Conservation (phyloP, 2,888 invertebrate genomes). For the Podabrus alpinus region DNA sequence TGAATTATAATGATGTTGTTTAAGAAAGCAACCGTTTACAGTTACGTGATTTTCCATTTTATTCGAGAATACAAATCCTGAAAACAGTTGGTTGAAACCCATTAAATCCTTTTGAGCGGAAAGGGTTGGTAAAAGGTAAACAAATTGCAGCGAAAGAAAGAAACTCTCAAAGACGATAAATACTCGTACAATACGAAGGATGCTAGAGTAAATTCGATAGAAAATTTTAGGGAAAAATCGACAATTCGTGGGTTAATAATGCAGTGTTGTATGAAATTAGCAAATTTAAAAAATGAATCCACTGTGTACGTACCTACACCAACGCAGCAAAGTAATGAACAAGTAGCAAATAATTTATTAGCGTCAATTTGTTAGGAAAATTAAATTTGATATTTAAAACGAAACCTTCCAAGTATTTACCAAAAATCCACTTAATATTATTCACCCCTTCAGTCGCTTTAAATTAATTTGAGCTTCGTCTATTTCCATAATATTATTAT, state of each 20-base stretch:
- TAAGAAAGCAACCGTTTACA: neutral
- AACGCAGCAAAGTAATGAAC: neutral
- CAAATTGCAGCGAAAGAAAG: neutral
- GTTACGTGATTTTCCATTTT: neutral
- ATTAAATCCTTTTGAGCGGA: neutral
- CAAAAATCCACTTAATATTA: neutral
- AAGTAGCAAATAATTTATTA: neutral
- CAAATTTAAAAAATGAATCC: neutral
- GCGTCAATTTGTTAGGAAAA: neutral
- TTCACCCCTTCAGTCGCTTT: neutral
- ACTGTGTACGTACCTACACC: neutral
- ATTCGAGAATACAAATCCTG: neutral
- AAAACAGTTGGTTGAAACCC: neutral
- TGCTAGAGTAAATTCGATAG: neutral
- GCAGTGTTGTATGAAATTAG: neutral
- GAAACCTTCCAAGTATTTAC: neutral
- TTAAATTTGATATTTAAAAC: neutral
- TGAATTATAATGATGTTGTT: neutral
- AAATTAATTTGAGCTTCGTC: neutral
- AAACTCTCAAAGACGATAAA: neutral
- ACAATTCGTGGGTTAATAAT: neutral
- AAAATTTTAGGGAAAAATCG: neutral
- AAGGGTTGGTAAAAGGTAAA: neutral
- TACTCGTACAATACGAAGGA: too few species aligned
- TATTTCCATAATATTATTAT: neutral